Conservation (phyloP, 2,888 invertebrate species). For the Seira musarum region DNA sequence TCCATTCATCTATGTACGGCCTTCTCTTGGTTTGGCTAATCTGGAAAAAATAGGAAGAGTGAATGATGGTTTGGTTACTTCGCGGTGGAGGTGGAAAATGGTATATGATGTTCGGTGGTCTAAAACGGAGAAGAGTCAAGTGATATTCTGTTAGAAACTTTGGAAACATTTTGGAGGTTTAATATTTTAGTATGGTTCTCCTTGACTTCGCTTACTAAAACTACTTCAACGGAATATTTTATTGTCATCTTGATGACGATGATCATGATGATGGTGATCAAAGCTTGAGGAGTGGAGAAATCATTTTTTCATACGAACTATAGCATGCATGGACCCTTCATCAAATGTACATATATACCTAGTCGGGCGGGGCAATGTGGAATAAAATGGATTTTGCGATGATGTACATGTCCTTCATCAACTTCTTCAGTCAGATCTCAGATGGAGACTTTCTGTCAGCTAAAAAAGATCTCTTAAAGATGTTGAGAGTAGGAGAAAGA, state of each 20-base stretch:
- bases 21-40: slow-evolving; percentile 1
- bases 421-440: too few species aligned
- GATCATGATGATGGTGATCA: neutral
- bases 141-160: neutral
- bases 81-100: neutral
- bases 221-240: slow-evolving; percentile 56
- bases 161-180: slow-evolving; percentile 14
- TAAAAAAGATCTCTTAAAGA: too few species aligned
- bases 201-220: neutral
- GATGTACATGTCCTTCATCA: too few species aligned
- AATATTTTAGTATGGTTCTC: slow-evolving; percentile 48
- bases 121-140: slow-evolving; percentile 21
- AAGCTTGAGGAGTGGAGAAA: neutral
- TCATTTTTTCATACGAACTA: neutral
- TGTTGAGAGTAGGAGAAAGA: too few species aligned
- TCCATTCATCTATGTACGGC: too few species aligned
- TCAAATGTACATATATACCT: too few species aligned
- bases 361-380: too few species aligned
- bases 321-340: too few species aligned
- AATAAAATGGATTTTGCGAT: too few species aligned
- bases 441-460: too few species aligned
- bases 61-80: slow-evolving; percentile 1
- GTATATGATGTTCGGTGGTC: neutral
- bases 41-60: neutral
- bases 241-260: slow-evolving; percentile 44